Evolutionary conservation across 2,888 invertebrate species (phyloP).

Genomic region (Dasypogon diadema): DNA sequence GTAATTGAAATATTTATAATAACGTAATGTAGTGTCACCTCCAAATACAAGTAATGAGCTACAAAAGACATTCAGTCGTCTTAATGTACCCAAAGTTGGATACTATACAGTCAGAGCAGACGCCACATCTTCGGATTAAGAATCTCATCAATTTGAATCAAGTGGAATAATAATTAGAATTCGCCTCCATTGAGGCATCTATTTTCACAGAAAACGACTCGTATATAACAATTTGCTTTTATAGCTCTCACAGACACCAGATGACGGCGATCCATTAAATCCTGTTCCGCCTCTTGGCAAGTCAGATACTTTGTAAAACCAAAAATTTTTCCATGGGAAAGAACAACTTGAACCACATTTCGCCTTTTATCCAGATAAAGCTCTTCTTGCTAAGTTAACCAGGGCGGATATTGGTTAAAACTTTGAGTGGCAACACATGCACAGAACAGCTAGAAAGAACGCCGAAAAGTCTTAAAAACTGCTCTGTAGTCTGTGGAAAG

Average conservation of each 20-base stretch:
- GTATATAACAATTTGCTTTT: conserved; percentile 50
- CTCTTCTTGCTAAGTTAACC: conserved; percentile 38
- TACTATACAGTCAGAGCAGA: not conserved
- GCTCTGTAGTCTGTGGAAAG: conserved; percentile 15
- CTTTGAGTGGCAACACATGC: conserved; percentile 42
- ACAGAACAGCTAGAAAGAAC: conserved; percentile 47
- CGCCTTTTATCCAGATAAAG: conserved; percentile 23
- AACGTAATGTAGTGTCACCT: too few relatives aligned
- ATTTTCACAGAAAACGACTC: conserved; percentile 39
- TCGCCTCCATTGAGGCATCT: conserved; percentile 27
- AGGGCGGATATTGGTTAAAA: conserved; percentile 50
- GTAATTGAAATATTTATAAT: too few relatives aligned
- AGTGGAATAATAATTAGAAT: conserved; percentile 49
- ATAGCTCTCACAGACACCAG: conserved; percentile 45
- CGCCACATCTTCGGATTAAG: conserved; percentile 3
- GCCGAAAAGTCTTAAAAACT: conserved; percentile 34
- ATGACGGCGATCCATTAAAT: conserved; percentile 49
- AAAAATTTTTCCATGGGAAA: conserved; percentile 45
- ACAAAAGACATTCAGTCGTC: too few relatives aligned
- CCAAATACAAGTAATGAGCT: too few relatives aligned
- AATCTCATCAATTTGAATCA: conserved; percentile 46
- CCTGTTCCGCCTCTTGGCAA: conserved; percentile 45
- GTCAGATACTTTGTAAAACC: conserved; percentile 47
- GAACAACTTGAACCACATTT: conserved; percentile 50
- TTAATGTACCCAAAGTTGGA: too few relatives aligned